phyloP scores from a whole-genome alignment of 2,888 invertebrate species.

The Conus canariensis region DNA sequence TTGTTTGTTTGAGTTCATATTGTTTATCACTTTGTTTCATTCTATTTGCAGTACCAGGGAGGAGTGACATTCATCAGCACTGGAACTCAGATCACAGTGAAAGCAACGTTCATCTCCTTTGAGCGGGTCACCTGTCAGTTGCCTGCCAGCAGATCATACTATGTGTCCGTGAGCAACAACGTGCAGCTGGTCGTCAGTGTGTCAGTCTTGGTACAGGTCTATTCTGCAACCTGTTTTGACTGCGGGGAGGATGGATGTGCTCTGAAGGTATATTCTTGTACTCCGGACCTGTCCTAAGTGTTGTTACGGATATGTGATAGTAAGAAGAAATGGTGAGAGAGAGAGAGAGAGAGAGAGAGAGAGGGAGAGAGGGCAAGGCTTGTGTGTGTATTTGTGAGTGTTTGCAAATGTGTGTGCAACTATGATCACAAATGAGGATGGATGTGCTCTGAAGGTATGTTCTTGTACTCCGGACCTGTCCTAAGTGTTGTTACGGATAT shows the following conservation, averaged over 20 bases:
- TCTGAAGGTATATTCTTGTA: slow-evolving; percentile 43
- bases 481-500: not conserved
- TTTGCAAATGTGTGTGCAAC: no score
- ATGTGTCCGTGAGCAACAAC: slow-evolving; percentile 50
- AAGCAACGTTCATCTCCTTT: slow-evolving; percentile 50
- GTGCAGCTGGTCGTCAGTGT: slow-evolving; percentile 39
- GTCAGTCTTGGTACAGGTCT: slow-evolving; percentile 41
- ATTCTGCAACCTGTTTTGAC: slow-evolving; percentile 48
- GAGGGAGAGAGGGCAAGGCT: not conserved
- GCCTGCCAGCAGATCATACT: slow-evolving; percentile 50
- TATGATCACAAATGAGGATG: not conserved
- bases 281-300: not conserved
- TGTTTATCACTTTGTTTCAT: no score
- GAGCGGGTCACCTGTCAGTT: slow-evolving; percentile 54
- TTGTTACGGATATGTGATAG: not conserved
- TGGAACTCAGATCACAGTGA: slow-evolving; percentile 19
- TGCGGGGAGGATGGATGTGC: slow-evolving; percentile 40
- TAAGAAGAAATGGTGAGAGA: not conserved
- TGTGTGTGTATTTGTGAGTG: no score
- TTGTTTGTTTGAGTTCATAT: no score
- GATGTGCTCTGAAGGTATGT: slow-evolving; percentile 47
- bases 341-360: not conserved
- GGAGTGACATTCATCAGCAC: slow-evolving; percentile 34
- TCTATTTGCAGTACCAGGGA: slow-evolving; percentile 38
- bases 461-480: not conserved